A percentile compares a stretch with the other conserved stretches of the same genome.
phyloP scores from a whole-genome alignment of 2,888 invertebrate species.

The Melinopterus prodromus region DNA sequence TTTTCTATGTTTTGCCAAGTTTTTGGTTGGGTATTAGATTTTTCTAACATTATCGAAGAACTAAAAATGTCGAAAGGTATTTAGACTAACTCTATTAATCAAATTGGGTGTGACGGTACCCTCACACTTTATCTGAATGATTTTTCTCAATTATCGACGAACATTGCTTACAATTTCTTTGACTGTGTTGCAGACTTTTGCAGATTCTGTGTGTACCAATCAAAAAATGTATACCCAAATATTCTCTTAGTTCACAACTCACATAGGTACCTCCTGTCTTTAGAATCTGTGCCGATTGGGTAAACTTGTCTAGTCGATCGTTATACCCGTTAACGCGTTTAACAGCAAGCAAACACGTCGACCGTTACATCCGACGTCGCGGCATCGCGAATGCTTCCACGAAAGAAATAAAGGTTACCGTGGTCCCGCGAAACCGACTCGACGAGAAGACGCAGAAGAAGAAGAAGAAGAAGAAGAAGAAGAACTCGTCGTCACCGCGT shows the following conservation, averaged over 20 bases:
- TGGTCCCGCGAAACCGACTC: constrained; percentile 6
- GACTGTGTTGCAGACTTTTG: too few species aligned
- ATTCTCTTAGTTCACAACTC: neutral
- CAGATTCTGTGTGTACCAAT: too few species aligned
- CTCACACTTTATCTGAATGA: too few species aligned
- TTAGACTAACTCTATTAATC: too few species aligned
- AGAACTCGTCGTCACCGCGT: constrained; percentile 5
- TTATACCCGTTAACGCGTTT: neutral
- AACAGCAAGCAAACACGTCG: constrained; percentile 8
- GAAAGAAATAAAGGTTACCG: constrained; percentile 24
- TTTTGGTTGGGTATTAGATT: too few species aligned
- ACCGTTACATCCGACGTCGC: constrained; percentile 17
- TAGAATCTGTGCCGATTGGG: constrained; percentile 6
- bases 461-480: constrained; percentile 12
- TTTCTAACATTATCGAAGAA: too few species aligned
- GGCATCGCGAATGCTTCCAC: constrained; percentile 12
- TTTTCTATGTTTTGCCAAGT: too few species aligned
- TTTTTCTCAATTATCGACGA: too few species aligned
- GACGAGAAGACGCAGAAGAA: constrained; percentile 4
- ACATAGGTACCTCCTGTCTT: neutral
- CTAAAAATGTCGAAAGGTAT: too few species aligned
- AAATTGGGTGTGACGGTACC: too few species aligned
- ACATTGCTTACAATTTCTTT: too few species aligned
- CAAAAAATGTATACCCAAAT: too few species aligned
- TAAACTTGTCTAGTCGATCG: constrained; percentile 11